Conservation (phyloP, 2,113 vertebrate species). For the Menidia beryllina region DNA sequence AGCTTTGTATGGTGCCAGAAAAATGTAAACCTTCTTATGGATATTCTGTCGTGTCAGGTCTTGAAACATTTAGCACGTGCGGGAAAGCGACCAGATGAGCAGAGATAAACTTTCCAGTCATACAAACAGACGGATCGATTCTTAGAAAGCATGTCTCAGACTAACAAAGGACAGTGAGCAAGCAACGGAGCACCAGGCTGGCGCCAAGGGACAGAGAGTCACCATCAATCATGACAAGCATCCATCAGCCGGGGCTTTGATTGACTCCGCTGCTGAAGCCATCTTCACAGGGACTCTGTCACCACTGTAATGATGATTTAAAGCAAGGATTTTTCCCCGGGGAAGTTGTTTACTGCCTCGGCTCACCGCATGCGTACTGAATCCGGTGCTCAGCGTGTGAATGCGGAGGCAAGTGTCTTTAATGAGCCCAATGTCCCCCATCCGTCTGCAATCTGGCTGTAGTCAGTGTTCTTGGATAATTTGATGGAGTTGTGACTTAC, state of each 20-base stretch:
- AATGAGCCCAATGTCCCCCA: conserved; percentile 24
- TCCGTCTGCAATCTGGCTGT: conserved; percentile 34
- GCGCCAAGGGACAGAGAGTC: conserved; percentile 38
- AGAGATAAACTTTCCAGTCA: background rate
- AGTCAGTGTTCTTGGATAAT: conserved; percentile 32
- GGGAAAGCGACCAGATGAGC: background rate
- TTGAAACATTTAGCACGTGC: background rate
- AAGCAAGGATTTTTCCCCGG: conserved; percentile 13
- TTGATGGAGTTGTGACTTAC: conserved; percentile 19
- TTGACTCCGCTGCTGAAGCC: conserved; percentile 56
- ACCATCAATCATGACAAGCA: conserved; percentile 53
- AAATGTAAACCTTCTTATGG: background rate
- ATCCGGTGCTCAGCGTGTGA: background rate
- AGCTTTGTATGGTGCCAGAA: background rate
- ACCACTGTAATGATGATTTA: conserved; percentile 61
- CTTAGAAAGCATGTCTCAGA: conserved; percentile 35
- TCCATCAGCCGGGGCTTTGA: conserved; percentile 69
- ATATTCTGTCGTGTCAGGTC: background rate
- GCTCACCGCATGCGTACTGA: conserved; percentile 30
- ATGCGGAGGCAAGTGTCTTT: conserved; percentile 12
- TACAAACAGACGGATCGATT: conserved; percentile 37
- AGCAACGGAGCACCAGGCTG: conserved; percentile 16
- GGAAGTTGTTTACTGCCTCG: conserved; percentile 52
- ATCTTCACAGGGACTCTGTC: conserved; percentile 47
- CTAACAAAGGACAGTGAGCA: conserved; percentile 19